phyloP scores from a whole-genome alignment of 2,888 invertebrate species.

The Dermolepida albohirtum region DNA sequence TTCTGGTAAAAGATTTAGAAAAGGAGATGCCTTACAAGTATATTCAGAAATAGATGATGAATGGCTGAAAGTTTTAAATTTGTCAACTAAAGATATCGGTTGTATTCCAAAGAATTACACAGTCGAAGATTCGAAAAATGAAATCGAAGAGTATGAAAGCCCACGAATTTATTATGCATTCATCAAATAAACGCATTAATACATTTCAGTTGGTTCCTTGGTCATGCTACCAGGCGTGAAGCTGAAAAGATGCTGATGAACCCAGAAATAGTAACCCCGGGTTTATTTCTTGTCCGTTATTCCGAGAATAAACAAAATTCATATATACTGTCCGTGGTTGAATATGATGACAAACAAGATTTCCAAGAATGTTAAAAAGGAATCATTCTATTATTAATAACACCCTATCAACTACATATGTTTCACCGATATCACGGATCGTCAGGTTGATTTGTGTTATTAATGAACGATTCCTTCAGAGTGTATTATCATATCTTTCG shows the following conservation, averaged over 20 bases:
- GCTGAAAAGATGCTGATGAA: conserved; percentile 93
- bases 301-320: conserved; percentile 96
- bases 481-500: no score
- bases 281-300: conserved; percentile 94
- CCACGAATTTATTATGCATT: not conserved
- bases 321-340: conserved; percentile 87
- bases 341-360: conserved; percentile 91
- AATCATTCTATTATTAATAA: no score
- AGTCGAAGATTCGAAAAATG: conserved; percentile 93
- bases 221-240: conserved; percentile 95
- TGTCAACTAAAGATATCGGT: conserved; percentile 87
- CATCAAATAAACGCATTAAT: not conserved
- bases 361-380: no score
- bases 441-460: no score
- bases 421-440: no score
- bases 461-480: no score
- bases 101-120: conserved; percentile 99
- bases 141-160: conserved; percentile 94
- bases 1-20: conserved; percentile 16
- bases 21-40: conserved; percentile 32
- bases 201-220: conserved; percentile 94
- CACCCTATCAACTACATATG: no score
- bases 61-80: conserved; percentile 94
- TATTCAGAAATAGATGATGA: conserved; percentile 95
- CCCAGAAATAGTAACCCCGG: conserved; percentile 84